phyloP scores from a whole-genome alignment of 2,888 invertebrate genomes.

The Mylabris sibirica region DNA sequence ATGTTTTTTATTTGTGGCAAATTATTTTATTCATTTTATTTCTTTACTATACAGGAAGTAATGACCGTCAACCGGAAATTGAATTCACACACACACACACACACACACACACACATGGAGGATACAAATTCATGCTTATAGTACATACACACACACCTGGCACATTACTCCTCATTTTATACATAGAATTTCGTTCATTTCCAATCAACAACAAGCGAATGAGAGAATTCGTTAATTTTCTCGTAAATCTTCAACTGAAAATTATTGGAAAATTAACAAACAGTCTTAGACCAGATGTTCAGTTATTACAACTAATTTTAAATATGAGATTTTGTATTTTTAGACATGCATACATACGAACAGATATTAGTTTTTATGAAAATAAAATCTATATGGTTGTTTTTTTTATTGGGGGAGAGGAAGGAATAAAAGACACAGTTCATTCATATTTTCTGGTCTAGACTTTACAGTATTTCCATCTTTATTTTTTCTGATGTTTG shows the following conservation, averaged over 20 bases:
- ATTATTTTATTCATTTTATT: slow-evolving; percentile 26
- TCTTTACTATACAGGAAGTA: slow-evolving; percentile 32
- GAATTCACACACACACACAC: slow-evolving; percentile 14
- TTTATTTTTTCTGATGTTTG: slow-evolving; percentile 21
- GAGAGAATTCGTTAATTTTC: background rate
- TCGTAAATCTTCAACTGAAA: background rate
- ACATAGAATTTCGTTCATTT: background rate
- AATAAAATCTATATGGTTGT: background rate
- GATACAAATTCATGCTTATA: no score
- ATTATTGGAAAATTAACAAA: background rate
- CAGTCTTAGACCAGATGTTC: slow-evolving; percentile 26
- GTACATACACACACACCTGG: background rate
- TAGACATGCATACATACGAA: slow-evolving; percentile 24
- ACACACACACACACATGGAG: background rate
- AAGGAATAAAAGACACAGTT: slow-evolving; percentile 37
- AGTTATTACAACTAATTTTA: background rate
- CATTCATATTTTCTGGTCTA: slow-evolving; percentile 44
- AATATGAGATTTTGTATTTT: slow-evolving; percentile 30
- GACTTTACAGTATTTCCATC: slow-evolving; percentile 34
- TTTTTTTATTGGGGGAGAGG: no score
- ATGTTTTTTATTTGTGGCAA: background rate
- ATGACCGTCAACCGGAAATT: slow-evolving; percentile 32
- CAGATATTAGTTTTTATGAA: slow-evolving; percentile 29
- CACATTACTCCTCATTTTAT: background rate
- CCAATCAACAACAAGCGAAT: background rate